Evolutionary conservation across 2,113 vertebrate genomes (phyloP).

Genomic region (Narcine bancroftii): DNA sequence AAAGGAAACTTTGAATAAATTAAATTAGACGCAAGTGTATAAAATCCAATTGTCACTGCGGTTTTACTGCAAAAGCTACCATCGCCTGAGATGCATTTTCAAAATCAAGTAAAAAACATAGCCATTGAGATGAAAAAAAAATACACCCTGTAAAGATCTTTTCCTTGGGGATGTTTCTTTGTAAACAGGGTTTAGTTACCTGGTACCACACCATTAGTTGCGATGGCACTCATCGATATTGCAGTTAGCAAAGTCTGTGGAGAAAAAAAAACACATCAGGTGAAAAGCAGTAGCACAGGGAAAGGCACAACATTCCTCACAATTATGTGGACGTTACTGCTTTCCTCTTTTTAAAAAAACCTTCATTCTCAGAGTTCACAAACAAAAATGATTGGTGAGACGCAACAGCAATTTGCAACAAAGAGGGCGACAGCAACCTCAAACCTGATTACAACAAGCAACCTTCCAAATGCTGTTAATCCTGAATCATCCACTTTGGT

Average conservation of each 20-base stretch:
- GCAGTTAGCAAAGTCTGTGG: slow-evolving; percentile 87
- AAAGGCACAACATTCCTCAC: not conserved
- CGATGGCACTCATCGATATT: slow-evolving; percentile 96
- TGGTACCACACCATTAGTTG: slow-evolving; percentile 92
- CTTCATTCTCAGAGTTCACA: not conserved
- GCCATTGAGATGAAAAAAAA: not conserved
- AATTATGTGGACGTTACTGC: not conserved
- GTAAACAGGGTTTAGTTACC: slow-evolving; percentile 53
- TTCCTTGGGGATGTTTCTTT: not conserved
- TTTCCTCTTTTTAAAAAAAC: not conserved
- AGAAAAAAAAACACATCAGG: slow-evolving; percentile 43
- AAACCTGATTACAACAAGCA: no score
- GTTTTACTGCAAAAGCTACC: not conserved
- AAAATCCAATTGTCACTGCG: not conserved
- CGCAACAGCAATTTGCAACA: no score
- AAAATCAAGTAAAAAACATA: not conserved
- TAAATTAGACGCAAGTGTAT: not conserved
- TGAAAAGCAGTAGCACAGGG: not conserved
- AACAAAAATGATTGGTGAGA: no score
- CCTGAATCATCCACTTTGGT: no score
- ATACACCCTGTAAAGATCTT: not conserved
- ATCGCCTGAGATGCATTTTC: not conserved
- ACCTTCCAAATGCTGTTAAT: no score
- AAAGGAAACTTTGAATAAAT: not conserved
- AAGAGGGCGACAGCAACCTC: no score